phyloP scores from a whole-genome alignment of 2,888 invertebrate genomes.

The Perizoma flavofasciatum region DNA sequence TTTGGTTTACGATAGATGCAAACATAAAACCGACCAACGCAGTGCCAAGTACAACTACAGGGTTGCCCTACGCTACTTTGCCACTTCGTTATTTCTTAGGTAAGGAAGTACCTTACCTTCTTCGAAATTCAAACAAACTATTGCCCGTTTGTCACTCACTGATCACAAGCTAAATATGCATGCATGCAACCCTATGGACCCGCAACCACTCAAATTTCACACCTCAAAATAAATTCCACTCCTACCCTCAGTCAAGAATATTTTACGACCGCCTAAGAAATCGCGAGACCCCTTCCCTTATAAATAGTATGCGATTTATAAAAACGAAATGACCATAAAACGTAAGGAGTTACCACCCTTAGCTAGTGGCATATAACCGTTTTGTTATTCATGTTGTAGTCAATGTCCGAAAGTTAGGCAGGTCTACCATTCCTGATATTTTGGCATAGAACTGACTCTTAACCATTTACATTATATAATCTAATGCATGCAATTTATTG shows the following conservation, averaged over 20 bases:
- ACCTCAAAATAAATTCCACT: constrained; percentile 33
- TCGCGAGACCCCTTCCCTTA: constrained; percentile 60
- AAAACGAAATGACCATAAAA: constrained; percentile 74
- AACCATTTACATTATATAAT: too few species aligned
- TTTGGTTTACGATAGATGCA: constrained; percentile 23
- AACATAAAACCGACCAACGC: background rate
- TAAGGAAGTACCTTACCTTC: too few species aligned
- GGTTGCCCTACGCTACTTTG: too few species aligned
- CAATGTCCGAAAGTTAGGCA: background rate
- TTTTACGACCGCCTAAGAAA: constrained; percentile 57
- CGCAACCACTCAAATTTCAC: constrained; percentile 30
- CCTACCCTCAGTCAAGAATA: constrained; percentile 28
- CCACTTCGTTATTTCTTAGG: too few species aligned
- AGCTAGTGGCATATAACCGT: constrained; percentile 65
- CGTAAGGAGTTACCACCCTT: constrained; percentile 70
- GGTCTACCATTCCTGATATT: too few species aligned
- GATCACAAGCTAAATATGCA: constrained; percentile 26
- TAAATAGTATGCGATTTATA: constrained; percentile 77
- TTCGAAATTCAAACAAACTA: constrained; percentile 1
- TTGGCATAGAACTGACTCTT: too few species aligned
- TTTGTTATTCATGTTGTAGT: constrained; percentile 66
- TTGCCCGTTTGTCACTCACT: constrained; percentile 17
- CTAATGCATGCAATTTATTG: too few species aligned
- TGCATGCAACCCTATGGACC: constrained; percentile 10
- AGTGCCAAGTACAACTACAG: too few species aligned